Evolutionary conservation across 2,888 invertebrate genomes (phyloP), one percentile per base, ranked within the genome.

Genomic region (Sinohyriopsis cumingii): DNA sequence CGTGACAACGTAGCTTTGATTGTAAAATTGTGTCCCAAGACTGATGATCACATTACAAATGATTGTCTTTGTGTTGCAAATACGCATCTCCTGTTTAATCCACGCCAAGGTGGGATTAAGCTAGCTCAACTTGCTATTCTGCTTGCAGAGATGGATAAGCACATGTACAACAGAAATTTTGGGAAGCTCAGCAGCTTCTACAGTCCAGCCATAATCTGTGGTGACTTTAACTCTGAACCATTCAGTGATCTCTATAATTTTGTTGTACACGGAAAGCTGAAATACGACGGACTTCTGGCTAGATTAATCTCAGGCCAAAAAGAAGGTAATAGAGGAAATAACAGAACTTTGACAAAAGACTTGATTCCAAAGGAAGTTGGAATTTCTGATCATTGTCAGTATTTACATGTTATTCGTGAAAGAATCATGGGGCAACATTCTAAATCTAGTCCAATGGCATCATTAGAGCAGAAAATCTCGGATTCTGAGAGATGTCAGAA

Each of bases 41-140:
- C 61, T 5, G 67, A 57, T 4, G 61, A 65, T 53, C 67, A 71
- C 63, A 55, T 62, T 54, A n/a, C 67, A 67, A 94, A 55, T 65
- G 63, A 65, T 76, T 33, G 68, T 61, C 61, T 98, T 59, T 92
- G 95, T 65, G 93, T 99, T 1, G 95, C 96, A 5, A 99, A 96
- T 19, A 99, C 99, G 0, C 99, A 99, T 90, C 91, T 99, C 62
- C 91, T 99, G 18, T 99, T 95, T 90, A 99, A 99, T 91, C 97
- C 96, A 0, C 93, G 91, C 79, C 92, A 99, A 57, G 94, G 95
- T 25, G 98, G 99, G 89, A 93, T 98, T 0, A 93, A 97, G 80
- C 91, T 98, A 54, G 97, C 95, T 0, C 99, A 99, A 91, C 91
- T 95, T 57, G 94, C 95, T 84, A 88, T 96, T 55, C 91, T 99